A percentile compares a stretch with the other conserved stretches of the same genome.
Conservation (phyloP, 64 coral and sea anemone species). For the Pocillopora damicornis region DNA sequence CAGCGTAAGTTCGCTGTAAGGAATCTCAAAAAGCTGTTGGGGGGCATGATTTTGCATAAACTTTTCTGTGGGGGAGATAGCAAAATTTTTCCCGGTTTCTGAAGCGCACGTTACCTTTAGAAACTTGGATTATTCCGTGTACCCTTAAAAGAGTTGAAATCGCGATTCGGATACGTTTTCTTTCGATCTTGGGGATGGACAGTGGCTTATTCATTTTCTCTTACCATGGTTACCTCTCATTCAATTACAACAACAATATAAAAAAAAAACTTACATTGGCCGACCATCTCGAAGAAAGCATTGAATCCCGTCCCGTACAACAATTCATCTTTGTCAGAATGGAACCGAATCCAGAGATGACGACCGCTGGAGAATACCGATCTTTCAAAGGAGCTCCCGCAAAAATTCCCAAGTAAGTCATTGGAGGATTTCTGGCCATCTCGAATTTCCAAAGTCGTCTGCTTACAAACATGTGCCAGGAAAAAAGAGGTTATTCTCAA, state of each 20-base stretch:
- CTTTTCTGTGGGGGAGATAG: too few species aligned
- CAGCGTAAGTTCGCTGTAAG: too few species aligned
- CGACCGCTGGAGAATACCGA: slow-evolving; percentile 48
- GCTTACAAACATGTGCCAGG: background rate
- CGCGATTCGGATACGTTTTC: too few species aligned
- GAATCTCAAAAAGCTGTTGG: too few species aligned
- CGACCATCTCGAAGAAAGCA: slow-evolving; percentile 20
- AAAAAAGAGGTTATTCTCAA: slow-evolving; percentile 35
- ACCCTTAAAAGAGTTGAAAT: too few species aligned
- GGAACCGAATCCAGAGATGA: slow-evolving; percentile 49
- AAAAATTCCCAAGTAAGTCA: slow-evolving; percentile 12
- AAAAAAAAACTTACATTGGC: background rate
- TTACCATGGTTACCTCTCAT: background rate
- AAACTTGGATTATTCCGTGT: too few species aligned
- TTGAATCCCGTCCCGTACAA: slow-evolving; percentile 1
- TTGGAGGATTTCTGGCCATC: slow-evolving; percentile 35
- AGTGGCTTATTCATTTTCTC: background rate
- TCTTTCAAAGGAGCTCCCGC: background rate
- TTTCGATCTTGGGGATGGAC: background rate
- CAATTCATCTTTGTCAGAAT: background rate
- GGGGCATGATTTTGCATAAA: too few species aligned
- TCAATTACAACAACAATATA: background rate
- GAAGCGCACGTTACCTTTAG: too few species aligned
- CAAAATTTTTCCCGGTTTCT: too few species aligned
- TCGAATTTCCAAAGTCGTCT: slow-evolving; percentile 33